Evolutionary conservation across 2,888 invertebrate species (phyloP), one percentile per base, ranked within the genome.

Genomic region (Nyleta sp.): DNA sequence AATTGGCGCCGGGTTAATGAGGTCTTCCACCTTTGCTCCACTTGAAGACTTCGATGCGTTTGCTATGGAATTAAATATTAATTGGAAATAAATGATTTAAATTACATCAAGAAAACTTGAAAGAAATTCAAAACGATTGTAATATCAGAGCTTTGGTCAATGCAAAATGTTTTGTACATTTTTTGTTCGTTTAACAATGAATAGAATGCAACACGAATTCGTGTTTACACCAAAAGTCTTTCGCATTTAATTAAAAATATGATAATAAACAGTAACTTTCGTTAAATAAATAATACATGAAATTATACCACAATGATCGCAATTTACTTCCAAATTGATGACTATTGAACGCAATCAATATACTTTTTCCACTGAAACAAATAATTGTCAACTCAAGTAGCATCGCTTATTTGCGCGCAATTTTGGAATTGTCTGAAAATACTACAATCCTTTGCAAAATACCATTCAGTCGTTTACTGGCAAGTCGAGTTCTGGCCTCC

Each of bases 401-500:
- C n/a, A n/a, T n/a, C n/a, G n/a, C n/a, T n/a, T n/a, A n/a, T n/a
- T n/a, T n/a, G n/a, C n/a, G n/a, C n/a, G n/a, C n/a, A n/a, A n/a
- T n/a, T n/a, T 28, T 4, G 2, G 7, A 28, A 42, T 17, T 20
- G 44, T 0, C 10, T 28, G 28, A 52, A 35, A 57, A 22, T 57
- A 68, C n/a, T 46, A 28, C 8, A 52, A 70, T 50, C 22, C 33
- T 52, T 59, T 70, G 13, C n/a, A 31, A 78, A 71, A 24, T 71
- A 81, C 76, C 76, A 53, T 80, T 88, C 6, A 88, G 67, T 59
- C 88, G 85, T 81, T 87, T 87, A 42, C 78, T 85, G 60, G 87
- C 87, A 15, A 91, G 85, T 24, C 87, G 86, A 74, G 87, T 87
- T 68, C 85, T 90, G 15, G 96, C 96, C 83, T 93, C 92, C 81